These are phyloP conservation scores for Myotis pilosus DNA, from an alignment of 2,797 vertebrate species.

Conservation along the genomic window DNA sequence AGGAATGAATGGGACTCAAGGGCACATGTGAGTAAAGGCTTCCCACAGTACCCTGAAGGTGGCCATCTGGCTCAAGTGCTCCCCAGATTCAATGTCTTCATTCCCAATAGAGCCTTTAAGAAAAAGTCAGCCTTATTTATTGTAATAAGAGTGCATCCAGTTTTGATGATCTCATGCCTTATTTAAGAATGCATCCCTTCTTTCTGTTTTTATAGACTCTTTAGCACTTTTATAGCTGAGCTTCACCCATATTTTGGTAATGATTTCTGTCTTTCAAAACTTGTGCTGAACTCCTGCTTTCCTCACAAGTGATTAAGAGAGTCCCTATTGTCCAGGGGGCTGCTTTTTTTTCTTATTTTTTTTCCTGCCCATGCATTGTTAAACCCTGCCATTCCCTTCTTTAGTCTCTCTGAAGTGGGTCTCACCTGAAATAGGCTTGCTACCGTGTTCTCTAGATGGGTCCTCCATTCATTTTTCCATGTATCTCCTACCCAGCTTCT, in stretches of 20 bases:
- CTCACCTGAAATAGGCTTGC: not conserved
- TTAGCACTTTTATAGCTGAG: not conserved
- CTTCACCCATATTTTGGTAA: not conserved
- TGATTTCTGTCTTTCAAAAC: slow-evolving; percentile 11
- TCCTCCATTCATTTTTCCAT: not conserved
- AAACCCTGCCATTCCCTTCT: not conserved
- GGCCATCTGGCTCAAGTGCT: not conserved
- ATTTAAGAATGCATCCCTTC: not conserved
- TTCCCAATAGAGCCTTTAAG: not conserved
- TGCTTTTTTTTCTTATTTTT: not conserved
- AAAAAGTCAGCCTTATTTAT: not conserved
- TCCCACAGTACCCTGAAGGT: not conserved
- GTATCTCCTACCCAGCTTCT: not conserved
- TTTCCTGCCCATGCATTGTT: not conserved
- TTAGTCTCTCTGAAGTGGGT: not conserved
- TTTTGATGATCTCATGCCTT: not conserved
- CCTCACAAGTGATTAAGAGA: not conserved
- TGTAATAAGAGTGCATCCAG: not conserved
- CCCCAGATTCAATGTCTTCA: not conserved
- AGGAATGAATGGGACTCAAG: not conserved
- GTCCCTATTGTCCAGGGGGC: not conserved
- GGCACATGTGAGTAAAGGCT: not conserved
- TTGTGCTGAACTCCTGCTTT: not conserved
- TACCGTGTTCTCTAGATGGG: not conserved
- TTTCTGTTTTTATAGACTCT: not conserved